These are phyloP conservation scores for Rhombomys opimus DNA, from an alignment of 2,113 vertebrate species.

Conservation along the genomic window DNA sequence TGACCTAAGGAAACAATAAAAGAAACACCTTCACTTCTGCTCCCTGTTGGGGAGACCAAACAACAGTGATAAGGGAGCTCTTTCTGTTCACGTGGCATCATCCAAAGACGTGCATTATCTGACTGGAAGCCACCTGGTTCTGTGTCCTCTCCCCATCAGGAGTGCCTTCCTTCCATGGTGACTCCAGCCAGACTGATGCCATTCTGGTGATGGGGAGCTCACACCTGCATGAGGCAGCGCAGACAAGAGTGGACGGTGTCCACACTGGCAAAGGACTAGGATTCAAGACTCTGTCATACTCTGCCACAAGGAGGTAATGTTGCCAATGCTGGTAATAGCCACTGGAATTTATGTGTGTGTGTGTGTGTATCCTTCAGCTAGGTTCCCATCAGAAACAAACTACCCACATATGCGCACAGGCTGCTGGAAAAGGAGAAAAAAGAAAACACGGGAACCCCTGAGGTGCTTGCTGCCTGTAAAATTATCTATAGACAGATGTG, in stretches of 20 bases:
- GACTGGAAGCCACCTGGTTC: background rate
- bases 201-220: background rate
- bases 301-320: background rate
- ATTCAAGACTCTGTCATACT: no score
- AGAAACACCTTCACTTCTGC: background rate
- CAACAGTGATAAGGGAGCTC: rapidly evolving
- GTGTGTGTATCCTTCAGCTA: background rate
- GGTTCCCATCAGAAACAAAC: background rate
- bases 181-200: background rate
- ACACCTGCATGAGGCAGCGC: background rate
- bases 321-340: background rate
- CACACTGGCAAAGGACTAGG: background rate
- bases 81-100: background rate
- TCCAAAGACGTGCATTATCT: background rate
- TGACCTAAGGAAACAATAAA: constrained; percentile 82
- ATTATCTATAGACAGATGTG: background rate
- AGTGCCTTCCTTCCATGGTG: background rate
- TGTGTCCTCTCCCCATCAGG: background rate
- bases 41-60: background rate
- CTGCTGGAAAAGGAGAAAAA: background rate
- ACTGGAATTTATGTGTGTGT: background rate
- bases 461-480: background rate
- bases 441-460: background rate
- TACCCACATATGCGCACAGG: background rate
- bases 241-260: background rate